Conservation (phyloP, 2,888 invertebrate species). For the Sturmia bella region DNA sequence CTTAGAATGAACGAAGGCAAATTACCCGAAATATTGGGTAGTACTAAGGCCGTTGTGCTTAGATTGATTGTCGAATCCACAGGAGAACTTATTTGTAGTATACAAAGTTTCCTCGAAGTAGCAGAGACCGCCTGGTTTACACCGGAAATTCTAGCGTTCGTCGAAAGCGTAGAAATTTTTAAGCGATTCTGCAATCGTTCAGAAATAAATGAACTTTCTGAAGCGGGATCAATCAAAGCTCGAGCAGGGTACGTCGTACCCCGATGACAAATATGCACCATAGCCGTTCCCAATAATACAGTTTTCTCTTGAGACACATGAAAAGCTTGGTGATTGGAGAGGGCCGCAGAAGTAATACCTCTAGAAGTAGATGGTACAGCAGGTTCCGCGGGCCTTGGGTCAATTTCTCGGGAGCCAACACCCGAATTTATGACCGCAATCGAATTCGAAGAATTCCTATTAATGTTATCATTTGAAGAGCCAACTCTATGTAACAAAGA, state of each 20-base stretch:
- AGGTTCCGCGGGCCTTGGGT: not conserved
- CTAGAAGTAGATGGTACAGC: not conserved
- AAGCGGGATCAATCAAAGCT: slow-evolving; percentile 1
- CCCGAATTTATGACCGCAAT: not conserved
- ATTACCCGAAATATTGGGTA: not conserved
- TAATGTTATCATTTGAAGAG: no score
- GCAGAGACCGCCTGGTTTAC: not conserved
- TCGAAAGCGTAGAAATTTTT: not conserved
- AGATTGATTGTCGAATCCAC: not conserved
- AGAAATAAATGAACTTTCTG: slow-evolving; percentile 1
- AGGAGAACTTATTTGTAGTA: not conserved
- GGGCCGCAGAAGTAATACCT: not conserved
- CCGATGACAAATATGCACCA: not conserved
- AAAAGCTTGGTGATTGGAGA: not conserved
- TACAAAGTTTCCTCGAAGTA: not conserved
- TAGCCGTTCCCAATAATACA: not conserved
- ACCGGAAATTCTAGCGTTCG: not conserved
- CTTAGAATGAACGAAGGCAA: not conserved
- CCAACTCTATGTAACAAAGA: no score
- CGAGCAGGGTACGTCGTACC: slow-evolving; percentile 10
- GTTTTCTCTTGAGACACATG: not conserved
- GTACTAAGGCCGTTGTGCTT: not conserved
- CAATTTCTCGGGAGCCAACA: not conserved
- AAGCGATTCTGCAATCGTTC: not conserved
- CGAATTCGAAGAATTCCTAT: not conserved